Evolutionary conservation across 2,113 vertebrate species (phyloP).

Genomic region (Sebastes schlegelii): DNA sequence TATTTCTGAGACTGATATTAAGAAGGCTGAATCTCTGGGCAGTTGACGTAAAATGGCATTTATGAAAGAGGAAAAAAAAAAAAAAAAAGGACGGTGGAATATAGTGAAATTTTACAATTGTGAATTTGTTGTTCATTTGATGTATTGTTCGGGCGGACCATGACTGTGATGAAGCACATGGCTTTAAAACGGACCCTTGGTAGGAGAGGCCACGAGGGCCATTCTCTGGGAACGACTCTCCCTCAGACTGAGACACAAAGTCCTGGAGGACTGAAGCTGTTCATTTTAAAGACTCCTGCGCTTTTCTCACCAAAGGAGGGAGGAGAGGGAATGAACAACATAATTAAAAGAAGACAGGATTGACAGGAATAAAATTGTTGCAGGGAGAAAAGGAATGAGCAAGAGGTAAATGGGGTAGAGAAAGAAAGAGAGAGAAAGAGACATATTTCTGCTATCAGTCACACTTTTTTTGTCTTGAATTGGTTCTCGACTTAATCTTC

Average conservation of each 20-base stretch:
- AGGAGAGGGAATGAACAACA: constrained; percentile 41
- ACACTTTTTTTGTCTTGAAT: constrained; percentile 65
- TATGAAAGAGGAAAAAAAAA: constrained; percentile 55
- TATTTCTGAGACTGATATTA: constrained; percentile 74
- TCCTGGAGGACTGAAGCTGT: constrained; percentile 46
- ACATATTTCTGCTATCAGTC: constrained; percentile 62
- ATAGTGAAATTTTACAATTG: constrained; percentile 56
- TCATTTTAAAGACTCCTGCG: constrained; percentile 59
- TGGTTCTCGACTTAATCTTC: constrained; percentile 67
- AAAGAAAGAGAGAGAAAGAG: constrained; percentile 24
- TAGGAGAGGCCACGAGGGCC: constrained; percentile 25
- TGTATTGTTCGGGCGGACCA: constrained; percentile 61
- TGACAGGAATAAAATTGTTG: constrained; percentile 57
- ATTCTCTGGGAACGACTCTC: constrained; percentile 27
- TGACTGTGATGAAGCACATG: constrained; percentile 44
- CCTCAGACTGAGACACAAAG: constrained; percentile 43
- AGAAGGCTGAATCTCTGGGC: constrained; percentile 68
- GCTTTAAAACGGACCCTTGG: constrained; percentile 64
- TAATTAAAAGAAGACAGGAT: constrained; percentile 58
- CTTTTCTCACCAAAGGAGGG: constrained; percentile 56
- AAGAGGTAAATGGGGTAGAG: constrained; percentile 45
- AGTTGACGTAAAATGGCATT: constrained; percentile 60
- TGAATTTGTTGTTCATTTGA: constrained; percentile 75
- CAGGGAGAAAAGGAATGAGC: constrained; percentile 51
- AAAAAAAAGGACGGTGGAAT: constrained; percentile 29